phyloP scores from a whole-genome alignment of 2,113 vertebrate genomes.

The Emydura subglobosa region DNA sequence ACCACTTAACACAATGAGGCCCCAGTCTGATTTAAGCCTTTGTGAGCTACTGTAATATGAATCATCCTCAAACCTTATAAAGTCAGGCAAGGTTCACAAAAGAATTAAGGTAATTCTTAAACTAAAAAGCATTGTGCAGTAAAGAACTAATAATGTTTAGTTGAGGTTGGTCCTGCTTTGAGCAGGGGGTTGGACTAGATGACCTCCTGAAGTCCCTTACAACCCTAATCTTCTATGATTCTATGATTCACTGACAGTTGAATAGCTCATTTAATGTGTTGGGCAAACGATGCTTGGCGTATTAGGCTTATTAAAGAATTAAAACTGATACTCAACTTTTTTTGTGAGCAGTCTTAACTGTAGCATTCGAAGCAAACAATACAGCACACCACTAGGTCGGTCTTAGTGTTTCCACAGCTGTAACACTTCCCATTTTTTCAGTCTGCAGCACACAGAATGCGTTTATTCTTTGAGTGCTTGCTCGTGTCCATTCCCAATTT shows the following conservation, averaged over 20 bases:
- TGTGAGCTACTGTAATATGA: background rate
- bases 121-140: too few relatives aligned
- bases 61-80: background rate
- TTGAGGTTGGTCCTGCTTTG: too few relatives aligned
- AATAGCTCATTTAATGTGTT: rapidly evolving
- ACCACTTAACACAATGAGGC: background rate
- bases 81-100: background rate
- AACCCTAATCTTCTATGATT: background rate
- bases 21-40: rapidly evolving
- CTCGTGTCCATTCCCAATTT: too few relatives aligned
- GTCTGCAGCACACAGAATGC: rapidly evolving
- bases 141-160: background rate
- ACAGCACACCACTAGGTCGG: rapidly evolving
- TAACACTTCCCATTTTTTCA: background rate
- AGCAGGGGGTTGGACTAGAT: too few relatives aligned
- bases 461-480: background rate
- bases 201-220: too few relatives aligned
- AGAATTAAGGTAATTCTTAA: background rate
- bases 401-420: background rate
- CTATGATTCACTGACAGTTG: background rate
- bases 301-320: rapidly evolving
- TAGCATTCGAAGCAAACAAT: rapidly evolving
- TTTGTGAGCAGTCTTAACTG: rapidly evolving
- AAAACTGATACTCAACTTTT: rapidly evolving
- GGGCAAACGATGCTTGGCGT: background rate